phyloP scores from a whole-genome alignment of 2,113 vertebrate species.

The Microcebus jonahi region DNA sequence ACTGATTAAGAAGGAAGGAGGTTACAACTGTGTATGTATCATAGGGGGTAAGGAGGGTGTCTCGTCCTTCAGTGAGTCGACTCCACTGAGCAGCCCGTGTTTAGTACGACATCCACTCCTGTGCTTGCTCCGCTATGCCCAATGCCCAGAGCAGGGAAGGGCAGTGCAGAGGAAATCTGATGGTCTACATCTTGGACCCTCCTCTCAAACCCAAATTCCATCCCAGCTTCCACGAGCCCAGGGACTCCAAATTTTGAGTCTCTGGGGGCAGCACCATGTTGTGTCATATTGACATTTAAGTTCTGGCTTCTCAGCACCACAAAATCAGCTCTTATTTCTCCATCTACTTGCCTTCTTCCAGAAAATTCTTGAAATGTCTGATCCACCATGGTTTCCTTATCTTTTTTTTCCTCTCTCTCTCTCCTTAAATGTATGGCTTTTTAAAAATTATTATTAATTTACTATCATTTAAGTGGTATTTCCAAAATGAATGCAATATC shows the following conservation, averaged over 20 bases:
- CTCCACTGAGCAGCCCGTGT: not conserved
- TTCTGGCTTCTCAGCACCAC: not conserved
- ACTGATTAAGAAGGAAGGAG: not conserved
- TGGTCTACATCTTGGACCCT: not conserved
- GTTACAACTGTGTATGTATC: rapidly evolving
- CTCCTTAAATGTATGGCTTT: not conserved
- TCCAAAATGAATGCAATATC: not conserved
- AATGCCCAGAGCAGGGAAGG: no score
- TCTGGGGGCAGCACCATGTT: rapidly evolving
- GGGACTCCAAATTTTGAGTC: not conserved
- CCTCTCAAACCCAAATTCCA: not conserved
- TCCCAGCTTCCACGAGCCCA: not conserved
- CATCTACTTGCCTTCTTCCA: not conserved
- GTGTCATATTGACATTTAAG: not conserved
- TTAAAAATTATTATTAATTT: not conserved
- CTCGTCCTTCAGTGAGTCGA: not conserved
- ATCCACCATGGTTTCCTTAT: not conserved
- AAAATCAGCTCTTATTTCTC: not conserved
- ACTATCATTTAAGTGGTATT: not conserved
- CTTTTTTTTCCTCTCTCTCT: not conserved
- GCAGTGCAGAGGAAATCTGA: not conserved
- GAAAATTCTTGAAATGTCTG: not conserved
- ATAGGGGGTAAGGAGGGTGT: not conserved
- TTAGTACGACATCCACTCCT: not conserved
- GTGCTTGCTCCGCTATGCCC: not conserved